Evolutionary conservation across 2,797 vertebrate species (phyloP).

Genomic region (Phrynocephalus forsythii): DNA sequence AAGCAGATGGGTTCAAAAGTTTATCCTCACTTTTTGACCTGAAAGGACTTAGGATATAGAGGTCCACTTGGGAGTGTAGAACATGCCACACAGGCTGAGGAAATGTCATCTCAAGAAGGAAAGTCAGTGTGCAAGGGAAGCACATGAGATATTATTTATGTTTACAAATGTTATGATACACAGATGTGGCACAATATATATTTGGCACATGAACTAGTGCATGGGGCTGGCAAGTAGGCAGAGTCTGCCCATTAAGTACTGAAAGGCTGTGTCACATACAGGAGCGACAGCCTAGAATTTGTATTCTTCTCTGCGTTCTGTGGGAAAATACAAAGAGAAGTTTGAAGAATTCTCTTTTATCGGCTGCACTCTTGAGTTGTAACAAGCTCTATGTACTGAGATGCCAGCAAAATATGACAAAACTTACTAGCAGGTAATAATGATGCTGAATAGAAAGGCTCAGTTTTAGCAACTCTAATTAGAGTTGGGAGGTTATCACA

Average conservation of each 20-base stretch:
- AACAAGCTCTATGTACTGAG: neutral
- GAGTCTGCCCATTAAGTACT: neutral
- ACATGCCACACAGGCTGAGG: conserved; percentile 57
- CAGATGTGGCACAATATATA: neutral
- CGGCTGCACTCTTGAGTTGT: neutral
- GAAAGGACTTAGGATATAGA: conserved; percentile 60
- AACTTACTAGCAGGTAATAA: neutral
- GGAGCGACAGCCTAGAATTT: neutral
- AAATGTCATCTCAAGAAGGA: conserved; percentile 26
- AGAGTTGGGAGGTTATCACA: too few relatives aligned
- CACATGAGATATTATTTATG: fast-evolving
- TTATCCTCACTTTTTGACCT: conserved; percentile 74
- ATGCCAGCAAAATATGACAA: neutral
- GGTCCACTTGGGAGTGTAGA: conserved; percentile 27
- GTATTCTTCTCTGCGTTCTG: neutral
- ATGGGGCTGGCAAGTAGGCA: neutral
- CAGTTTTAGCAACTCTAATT: too few relatives aligned
- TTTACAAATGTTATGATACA: conserved; percentile 20
- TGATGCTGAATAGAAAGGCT: neutral
- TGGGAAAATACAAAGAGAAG: neutral
- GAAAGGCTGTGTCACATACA: neutral
- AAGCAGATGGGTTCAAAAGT: conserved; percentile 70
- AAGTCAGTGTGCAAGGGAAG: neutral
- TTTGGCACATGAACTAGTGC: neutral
- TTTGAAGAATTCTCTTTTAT: neutral